Evolutionary conservation across 2,797 vertebrate species (phyloP).

Genomic region (Heteromormyrus szaboi): DNA sequence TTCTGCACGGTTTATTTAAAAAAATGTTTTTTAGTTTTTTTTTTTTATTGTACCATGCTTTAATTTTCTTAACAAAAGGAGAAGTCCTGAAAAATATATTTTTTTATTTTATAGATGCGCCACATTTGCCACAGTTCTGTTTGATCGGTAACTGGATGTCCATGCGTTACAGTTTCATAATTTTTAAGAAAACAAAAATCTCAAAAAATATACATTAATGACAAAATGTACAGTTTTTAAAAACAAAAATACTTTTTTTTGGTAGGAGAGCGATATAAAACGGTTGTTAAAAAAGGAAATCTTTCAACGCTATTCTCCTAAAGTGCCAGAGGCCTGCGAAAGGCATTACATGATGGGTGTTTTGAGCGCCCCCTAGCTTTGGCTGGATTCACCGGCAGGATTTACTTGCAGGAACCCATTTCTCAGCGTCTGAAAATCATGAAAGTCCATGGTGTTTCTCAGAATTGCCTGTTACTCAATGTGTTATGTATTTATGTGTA

Average conservation of each 20-base stretch:
- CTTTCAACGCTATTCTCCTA: background rate
- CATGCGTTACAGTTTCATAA: background rate
- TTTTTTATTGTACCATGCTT: background rate
- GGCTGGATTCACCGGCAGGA: background rate
- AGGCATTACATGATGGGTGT: background rate
- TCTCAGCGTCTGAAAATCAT: background rate
- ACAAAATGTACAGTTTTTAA: slow-evolving; percentile 9
- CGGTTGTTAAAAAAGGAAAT: background rate
- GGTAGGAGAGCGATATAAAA: background rate
- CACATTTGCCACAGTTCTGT: background rate
- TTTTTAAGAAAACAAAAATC: background rate
- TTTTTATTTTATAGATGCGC: background rate
- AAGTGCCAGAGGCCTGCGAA: background rate
- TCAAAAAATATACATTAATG: slow-evolving; percentile 2
- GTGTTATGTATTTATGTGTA: background rate
- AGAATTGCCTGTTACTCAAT: background rate
- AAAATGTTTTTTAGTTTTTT: background rate
- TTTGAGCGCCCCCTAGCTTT: background rate
- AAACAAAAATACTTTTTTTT: slow-evolving; percentile 13
- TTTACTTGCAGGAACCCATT: background rate
- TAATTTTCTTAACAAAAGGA: background rate
- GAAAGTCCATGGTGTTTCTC: background rate
- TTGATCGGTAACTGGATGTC: slow-evolving; percentile 5
- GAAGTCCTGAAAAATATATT: background rate
- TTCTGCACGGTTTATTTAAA: background rate